Evolutionary conservation across 2,888 invertebrate species (phyloP).

Genomic region (Hirtodrosophila histrioides): DNA sequence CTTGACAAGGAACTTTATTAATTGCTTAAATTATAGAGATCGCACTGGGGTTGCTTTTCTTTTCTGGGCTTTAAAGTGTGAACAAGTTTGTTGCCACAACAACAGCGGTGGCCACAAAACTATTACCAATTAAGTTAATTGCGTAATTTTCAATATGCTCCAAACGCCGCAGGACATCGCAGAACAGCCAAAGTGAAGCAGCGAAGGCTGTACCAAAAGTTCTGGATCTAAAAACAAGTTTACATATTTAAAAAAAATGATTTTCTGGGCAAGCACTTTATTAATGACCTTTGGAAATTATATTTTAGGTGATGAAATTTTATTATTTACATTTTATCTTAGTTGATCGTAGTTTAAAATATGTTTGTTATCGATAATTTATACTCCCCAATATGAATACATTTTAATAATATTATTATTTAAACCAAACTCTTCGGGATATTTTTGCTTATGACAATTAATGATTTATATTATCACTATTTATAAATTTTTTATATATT

Average conservation of each 20-base stretch:
- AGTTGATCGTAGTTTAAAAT: no score
- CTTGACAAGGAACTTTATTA: constrained; percentile 69
- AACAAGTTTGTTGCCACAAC: constrained; percentile 50
- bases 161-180: constrained; percentile 60
- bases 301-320: no score
- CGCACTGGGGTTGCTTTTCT: constrained; percentile 37
- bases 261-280: neutral
- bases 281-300: neutral
- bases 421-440: no score
- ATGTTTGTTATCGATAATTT: no score
- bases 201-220: constrained; percentile 22
- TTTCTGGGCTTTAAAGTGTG: constrained; percentile 21
- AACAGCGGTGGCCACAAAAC: constrained; percentile 50
- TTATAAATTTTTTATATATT: no score
- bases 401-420: no score
- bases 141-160: constrained; percentile 65
- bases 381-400: no score
- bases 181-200: constrained; percentile 9
- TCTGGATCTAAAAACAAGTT: neutral
- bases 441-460: no score
- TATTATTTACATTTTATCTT: no score
- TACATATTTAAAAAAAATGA: neutral
- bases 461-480: no score
- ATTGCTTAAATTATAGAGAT: constrained; percentile 73
- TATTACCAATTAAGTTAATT: constrained; percentile 76